A percentile compares a stretch with the other conserved stretches of the same genome.
phyloP scores from a whole-genome alignment of 2,797 vertebrate genomes.

The Glossophaga mutica region DNA sequence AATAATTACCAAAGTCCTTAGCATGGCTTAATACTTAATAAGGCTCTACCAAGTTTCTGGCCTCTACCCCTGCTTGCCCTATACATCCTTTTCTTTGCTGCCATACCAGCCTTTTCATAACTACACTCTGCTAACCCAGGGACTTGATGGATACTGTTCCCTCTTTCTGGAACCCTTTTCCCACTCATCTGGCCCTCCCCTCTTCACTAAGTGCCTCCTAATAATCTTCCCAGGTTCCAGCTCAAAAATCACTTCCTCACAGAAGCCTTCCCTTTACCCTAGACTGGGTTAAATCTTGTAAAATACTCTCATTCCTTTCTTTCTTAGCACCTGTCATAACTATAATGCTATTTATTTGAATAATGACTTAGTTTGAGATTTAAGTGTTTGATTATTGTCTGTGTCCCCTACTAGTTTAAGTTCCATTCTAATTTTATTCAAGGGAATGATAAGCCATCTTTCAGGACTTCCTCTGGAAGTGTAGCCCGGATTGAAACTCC shows the following conservation, averaged over 20 bases:
- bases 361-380: neutral
- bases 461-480: neutral
- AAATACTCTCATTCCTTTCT: neutral
- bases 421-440: slow-evolving; percentile 22
- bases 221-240: neutral
- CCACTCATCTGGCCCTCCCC: neutral
- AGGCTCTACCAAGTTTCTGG: neutral
- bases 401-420: neutral
- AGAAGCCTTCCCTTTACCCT: neutral
- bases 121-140: neutral
- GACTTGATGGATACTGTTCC: neutral
- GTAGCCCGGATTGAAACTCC: neutral
- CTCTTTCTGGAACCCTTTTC: neutral
- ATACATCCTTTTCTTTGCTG: neutral
- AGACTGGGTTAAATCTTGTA: neutral
- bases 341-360: neutral
- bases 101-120: neutral
- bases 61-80: neutral
- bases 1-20: neutral
- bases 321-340: neutral
- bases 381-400: neutral
- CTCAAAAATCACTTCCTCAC: neutral
- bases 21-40: neutral
- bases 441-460: neutral
- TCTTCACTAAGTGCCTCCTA: neutral